These are phyloP conservation scores for Alviniconcha strummeri DNA, from an alignment of 2,888 invertebrate genomes.

Conservation along the genomic window DNA sequence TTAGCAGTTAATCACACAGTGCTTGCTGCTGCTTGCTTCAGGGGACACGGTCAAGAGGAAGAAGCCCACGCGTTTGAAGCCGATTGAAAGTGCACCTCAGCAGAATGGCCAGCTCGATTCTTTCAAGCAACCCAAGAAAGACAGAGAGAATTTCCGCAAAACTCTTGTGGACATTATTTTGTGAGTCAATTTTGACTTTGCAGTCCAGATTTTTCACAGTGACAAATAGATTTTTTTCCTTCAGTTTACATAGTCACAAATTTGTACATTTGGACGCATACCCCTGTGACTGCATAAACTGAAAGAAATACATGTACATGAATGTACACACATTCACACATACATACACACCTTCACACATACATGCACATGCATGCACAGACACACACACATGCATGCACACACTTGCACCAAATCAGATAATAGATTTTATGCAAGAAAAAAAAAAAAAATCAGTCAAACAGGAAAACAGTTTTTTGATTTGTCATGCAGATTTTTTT, in stretches of 20 bases:
- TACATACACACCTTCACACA: background rate
- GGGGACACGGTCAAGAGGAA: constrained; percentile 62
- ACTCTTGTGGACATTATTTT: constrained; percentile 86
- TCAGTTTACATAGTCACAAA: background rate
- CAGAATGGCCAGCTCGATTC: constrained; percentile 48
- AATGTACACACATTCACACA: background rate
- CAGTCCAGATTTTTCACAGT: background rate
- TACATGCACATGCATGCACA: too few relatives aligned
- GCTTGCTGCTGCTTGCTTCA: constrained; percentile 36
- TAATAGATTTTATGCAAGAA: background rate
- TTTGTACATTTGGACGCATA: background rate
- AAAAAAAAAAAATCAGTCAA: too few relatives aligned
- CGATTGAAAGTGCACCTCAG: constrained; percentile 49
- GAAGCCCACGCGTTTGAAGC: constrained; percentile 50
- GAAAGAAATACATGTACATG: background rate
- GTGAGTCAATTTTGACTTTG: constrained; percentile 51
- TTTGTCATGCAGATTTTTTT: too few relatives aligned
- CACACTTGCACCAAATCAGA: background rate
- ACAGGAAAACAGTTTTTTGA: too few relatives aligned
- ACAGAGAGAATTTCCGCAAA: constrained; percentile 88
- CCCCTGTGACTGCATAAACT: background rate
- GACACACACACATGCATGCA: background rate
- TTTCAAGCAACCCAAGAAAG: constrained; percentile 73
- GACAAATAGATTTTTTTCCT: background rate
- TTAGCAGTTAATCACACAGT: background rate